phyloP scores from a whole-genome alignment of 2,888 invertebrate genomes.

The Cecidostiba fungosa region DNA sequence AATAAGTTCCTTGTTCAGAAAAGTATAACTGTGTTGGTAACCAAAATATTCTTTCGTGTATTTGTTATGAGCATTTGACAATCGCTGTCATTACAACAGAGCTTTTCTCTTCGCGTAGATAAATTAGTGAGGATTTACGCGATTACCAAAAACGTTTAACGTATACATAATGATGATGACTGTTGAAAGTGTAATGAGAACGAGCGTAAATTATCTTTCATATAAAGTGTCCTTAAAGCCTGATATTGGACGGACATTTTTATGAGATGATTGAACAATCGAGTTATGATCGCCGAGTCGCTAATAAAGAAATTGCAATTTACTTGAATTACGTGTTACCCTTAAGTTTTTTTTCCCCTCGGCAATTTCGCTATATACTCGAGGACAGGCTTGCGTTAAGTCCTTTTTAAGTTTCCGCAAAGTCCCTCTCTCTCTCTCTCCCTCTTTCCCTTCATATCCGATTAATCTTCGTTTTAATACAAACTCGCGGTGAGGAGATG shows the following conservation, averaged over 20 bases:
- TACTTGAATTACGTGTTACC: constrained; percentile 46
- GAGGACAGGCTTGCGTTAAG: constrained; percentile 22
- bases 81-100: no score
- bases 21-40: no score
- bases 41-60: no score
- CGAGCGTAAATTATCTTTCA: not conserved
- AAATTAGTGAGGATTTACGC: not conserved
- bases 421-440: not conserved
- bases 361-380: constrained; percentile 6
- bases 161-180: not conserved
- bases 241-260: constrained; percentile 4
- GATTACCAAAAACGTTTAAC: not conserved
- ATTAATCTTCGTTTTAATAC: constrained; percentile 65
- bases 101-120: no score
- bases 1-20: no score
- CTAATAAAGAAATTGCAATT: constrained; percentile 56
- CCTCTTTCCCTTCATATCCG: constrained; percentile 12
- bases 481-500: constrained; percentile 31
- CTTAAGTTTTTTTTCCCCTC: constrained; percentile 3
- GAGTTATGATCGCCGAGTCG: constrained; percentile 16
- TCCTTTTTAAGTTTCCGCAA: constrained; percentile 55
- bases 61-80: no score
- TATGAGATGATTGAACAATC: constrained; percentile 45
- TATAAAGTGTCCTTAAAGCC: not conserved
- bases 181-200: not conserved